Evolutionary conservation across 30 jellyfish, hydroid and myxozoan genomes (phyloP), one percentile per base, ranked within the genome.

Genomic region (Sanderia malayensis): DNA sequence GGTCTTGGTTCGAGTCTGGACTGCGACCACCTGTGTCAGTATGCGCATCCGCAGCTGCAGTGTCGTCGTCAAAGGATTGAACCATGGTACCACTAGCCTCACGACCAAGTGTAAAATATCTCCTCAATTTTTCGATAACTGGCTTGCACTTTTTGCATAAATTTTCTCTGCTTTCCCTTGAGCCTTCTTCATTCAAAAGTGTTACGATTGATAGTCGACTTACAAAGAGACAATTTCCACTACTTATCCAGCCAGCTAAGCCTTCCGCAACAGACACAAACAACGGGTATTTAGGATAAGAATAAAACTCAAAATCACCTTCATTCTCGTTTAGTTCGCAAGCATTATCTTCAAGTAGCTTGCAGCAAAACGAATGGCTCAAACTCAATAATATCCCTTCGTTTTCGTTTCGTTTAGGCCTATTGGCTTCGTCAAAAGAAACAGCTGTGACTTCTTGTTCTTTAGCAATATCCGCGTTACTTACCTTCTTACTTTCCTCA

Each of bases 271-370:
- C 8, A 2, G 26, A 45, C 0, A 8, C 2, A 2, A 0, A 45
- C 2, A 62, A 41, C 9, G 88, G 88, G 45, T 61, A 62, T 18
- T 76, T 46, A 61, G 88, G 88, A 23, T 76, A 76, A 13, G 3
- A 23, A 32, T 68, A 28, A 24, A 19, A 20, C 49, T 23, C 0
- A 31, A 61, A 76, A 26, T 28, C 75, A 31, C 21, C 64, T 31
- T 37, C 32, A 66, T 28, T 21, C 4, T 10, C 17, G 24, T 3
- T 44, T 44, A 44, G 69, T 25, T 27, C 70, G 30, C 1, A 27
- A 31, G 1, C 34, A 2, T 20, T 15, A 31, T 66, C 63, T 62
- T 66, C 20, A 8, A 27, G 26, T 21, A 33, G 15, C 32, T 31
- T 33, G 19, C 34, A 19, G 21, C 63, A 66, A 34, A 34, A 0